Percentiles rank a stretch among this genome's conserved stretches.
These are phyloP conservation scores for Neelides sp. DNA, from an alignment of 1,140 invertebrate species.

Conservation along the genomic window DNA sequence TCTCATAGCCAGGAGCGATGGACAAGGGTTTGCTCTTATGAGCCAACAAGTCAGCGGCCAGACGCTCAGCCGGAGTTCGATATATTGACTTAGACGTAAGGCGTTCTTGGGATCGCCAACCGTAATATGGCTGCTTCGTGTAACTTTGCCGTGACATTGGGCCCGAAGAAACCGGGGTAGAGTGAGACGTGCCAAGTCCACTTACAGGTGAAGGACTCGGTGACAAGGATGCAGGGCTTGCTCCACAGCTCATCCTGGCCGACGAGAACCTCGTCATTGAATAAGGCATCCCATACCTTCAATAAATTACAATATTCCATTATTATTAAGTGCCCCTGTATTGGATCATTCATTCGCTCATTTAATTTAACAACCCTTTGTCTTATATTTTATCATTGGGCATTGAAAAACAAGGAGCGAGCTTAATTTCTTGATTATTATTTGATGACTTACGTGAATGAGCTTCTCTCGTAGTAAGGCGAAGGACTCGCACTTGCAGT, in stretches of 20 bases:
- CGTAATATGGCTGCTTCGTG: slow-evolving; percentile 59
- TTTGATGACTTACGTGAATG: slow-evolving; percentile 25
- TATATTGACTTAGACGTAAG: slow-evolving; percentile 41
- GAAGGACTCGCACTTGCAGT: slow-evolving; percentile 28
- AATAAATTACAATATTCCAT: slow-evolving; percentile 1
- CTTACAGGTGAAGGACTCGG: slow-evolving; percentile 47
- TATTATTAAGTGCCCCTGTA: no score
- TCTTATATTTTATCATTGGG: no score
- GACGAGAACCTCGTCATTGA: slow-evolving; percentile 25
- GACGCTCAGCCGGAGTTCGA: slow-evolving; percentile 67
- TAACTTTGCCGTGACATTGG: slow-evolving; percentile 20
- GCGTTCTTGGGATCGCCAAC: slow-evolving; percentile 76
- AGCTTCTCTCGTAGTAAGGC: slow-evolving; percentile 28
- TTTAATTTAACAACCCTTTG: no score
- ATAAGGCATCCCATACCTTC: slow-evolving; percentile 29
- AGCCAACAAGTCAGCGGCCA: slow-evolving; percentile 51
- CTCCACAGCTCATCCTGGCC: slow-evolving; percentile 30
- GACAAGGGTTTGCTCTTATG: slow-evolving; percentile 38
- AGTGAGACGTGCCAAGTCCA: slow-evolving; percentile 47
- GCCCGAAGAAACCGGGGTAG: slow-evolving; percentile 41
- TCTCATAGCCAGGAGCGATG: background rate
- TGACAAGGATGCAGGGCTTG: slow-evolving; percentile 31
- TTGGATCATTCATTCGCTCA: no score
- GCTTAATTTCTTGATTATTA: background rate
- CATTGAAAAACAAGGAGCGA: no score